A percentile compares a stretch with the other conserved stretches of the same genome.
Conservation (phyloP, 1,140 invertebrate species). For the Bombus terrestris region DNA sequence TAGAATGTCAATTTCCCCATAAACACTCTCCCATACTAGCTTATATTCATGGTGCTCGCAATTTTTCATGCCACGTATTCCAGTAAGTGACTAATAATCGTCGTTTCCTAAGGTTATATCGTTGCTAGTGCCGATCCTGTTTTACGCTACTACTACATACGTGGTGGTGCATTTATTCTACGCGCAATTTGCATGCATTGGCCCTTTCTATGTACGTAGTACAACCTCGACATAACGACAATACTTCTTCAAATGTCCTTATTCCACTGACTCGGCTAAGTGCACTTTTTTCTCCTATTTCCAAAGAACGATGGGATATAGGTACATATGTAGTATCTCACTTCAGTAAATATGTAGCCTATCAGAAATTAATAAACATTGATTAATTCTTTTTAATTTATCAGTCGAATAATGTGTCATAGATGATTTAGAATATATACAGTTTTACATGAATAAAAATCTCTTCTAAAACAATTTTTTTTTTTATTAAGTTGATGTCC, state of each 20-base stretch:
- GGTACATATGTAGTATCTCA: too few species aligned
- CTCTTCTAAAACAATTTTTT: too few species aligned
- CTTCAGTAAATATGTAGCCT: too few species aligned
- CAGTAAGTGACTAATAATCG: conserved; percentile 29
- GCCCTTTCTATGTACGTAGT: conserved; percentile 22
- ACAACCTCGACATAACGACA: conserved; percentile 18
- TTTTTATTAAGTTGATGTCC: too few species aligned
- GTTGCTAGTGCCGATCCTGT: conserved; percentile 18
- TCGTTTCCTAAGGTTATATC: conserved; percentile 10
- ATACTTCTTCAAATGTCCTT: conserved; percentile 18
- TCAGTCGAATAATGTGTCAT: too few species aligned
- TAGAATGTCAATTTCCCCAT: too few species aligned
- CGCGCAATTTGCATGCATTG: conserved; percentile 40
- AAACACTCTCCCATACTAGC: too few species aligned
- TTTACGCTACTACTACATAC: conserved; percentile 2
- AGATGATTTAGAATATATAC: too few species aligned
- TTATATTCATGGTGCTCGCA: not conserved
- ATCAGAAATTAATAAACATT: too few species aligned
- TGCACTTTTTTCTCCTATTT: not conserved
- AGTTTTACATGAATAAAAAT: too few species aligned
- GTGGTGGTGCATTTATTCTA: conserved; percentile 31
- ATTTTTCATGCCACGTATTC: not conserved
- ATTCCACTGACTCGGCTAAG: conserved; percentile 14
- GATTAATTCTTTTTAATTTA: not conserved
- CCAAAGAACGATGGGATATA: not conserved